Conservation (phyloP, 1,140 invertebrate genomes). For the Ruditapes philippinarum region DNA sequence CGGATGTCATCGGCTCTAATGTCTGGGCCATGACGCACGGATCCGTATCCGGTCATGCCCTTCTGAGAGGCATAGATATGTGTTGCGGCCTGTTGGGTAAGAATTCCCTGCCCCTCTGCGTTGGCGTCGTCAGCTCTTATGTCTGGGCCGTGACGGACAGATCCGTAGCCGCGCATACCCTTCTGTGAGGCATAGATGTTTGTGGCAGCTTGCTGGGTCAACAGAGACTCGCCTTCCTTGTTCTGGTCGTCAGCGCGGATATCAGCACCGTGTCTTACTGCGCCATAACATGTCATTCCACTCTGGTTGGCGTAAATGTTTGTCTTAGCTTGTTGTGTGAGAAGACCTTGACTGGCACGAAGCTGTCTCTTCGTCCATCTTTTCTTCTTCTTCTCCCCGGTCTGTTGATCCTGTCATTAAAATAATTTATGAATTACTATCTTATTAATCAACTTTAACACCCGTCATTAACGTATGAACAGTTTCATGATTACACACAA, state of each 20-base stretch:
- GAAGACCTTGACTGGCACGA: slow-evolving; percentile 91
- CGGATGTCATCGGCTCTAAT: slow-evolving; percentile 75
- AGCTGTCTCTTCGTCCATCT: slow-evolving; percentile 86
- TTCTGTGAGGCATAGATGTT: slow-evolving; percentile 90
- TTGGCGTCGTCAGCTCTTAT: slow-evolving; percentile 77
- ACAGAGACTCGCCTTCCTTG: slow-evolving; percentile 94
- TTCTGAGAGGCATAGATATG: slow-evolving; percentile 90
- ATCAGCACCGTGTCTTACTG: slow-evolving; percentile 76
- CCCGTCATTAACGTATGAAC: too few species aligned
- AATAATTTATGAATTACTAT: neutral
- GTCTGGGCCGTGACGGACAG: slow-evolving; percentile 93
- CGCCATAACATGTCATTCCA: slow-evolving; percentile 83
- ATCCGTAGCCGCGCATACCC: slow-evolving; percentile 90
- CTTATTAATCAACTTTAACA: too few species aligned
- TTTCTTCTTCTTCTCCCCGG: slow-evolving; percentile 92
- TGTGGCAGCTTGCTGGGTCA: slow-evolving; percentile 96
- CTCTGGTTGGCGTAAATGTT: slow-evolving; percentile 96
- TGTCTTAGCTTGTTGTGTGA: slow-evolving; percentile 96
- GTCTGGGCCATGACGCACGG: slow-evolving; percentile 85
- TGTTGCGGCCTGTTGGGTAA: slow-evolving; percentile 96
- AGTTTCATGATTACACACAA: too few species aligned
- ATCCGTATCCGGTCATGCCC: slow-evolving; percentile 87
- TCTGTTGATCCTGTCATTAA: slow-evolving; percentile 45
- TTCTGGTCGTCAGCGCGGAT: slow-evolving; percentile 75
- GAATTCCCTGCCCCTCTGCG: slow-evolving; percentile 92